Evolutionary conservation across 2,888 invertebrate genomes (phyloP), one percentile per base, ranked within the genome.

Genomic region (Stictocephala bisonia): DNA sequence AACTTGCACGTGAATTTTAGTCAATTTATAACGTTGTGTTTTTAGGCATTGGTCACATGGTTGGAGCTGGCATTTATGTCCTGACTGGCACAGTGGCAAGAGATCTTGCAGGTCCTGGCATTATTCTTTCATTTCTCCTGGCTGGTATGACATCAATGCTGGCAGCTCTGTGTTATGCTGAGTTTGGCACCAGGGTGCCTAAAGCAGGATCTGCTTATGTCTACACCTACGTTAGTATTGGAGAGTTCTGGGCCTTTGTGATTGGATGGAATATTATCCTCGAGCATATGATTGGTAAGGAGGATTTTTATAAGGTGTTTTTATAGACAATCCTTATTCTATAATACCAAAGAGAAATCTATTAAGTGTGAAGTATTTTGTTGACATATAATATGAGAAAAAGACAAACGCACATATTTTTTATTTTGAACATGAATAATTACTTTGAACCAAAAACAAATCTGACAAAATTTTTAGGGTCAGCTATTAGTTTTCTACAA

Each of bases 211-310:
- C 96, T 50, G 96, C 97, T 0, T 97, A 97, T 83, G 92, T 95
- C 18, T 97, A 97, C 84, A 96, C 95, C 4, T 97, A 97, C 82
- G 93, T 96, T 71, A 93, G 94, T 78, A 90, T 97, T 73, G 96
- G 96, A 15, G 97, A 97, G 84, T 93, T 96, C 82, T 93, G 94
- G 92, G 96, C 96, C 0, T 97, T 97, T 81, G 90, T 95, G 67
- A 96, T 97, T 80, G 97, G 97, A 24, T 97, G 97, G 97, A 96
- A 96, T 82, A 93, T 97, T 71, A 89, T 97, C 41, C 84, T 96
- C 80, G 95, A 95, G 82, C 94, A 95, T 82, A 93, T 95, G 91
- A 91, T 95, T 79, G 93, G 93, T 90, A 80, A 81, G 79, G 71
- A 26, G n/a, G n/a, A n/a, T n/a, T n/a, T n/a, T n/a, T n/a, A n/a